Percentiles rank a stretch among this genome's conserved stretches.
These are phyloP conservation scores for Pseudois nayaur DNA, from an alignment of 2,113 vertebrate genomes.

Conservation along the genomic window DNA sequence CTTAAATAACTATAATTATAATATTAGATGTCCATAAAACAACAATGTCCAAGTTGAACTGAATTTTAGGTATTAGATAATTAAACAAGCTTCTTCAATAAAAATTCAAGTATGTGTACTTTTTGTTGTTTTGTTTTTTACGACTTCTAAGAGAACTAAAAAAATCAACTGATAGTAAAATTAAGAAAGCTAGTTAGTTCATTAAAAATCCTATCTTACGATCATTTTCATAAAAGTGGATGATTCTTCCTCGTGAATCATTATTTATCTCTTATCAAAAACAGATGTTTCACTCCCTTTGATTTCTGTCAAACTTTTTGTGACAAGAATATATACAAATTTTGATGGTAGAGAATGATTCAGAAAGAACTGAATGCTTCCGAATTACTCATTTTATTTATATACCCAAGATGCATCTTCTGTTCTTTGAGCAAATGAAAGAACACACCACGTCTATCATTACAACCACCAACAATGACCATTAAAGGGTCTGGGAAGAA, in stretches of 20 bases:
- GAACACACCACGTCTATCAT: background rate
- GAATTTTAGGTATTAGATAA: constrained; percentile 7
- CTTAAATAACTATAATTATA: constrained; percentile 38
- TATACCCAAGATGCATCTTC: background rate
- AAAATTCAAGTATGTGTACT: background rate
- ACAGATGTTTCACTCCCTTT: background rate
- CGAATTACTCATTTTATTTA: background rate
- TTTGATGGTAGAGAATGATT: background rate
- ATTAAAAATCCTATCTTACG: background rate
- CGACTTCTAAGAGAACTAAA: background rate
- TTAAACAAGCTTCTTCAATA: background rate
- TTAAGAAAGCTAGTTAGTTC: background rate
- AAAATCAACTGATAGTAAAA: constrained; percentile 23
- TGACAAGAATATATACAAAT: background rate
- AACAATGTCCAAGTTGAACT: constrained; percentile 21
- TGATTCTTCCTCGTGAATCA: background rate
- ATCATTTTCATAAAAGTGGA: background rate
- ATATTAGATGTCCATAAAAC: background rate
- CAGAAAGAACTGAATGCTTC: background rate
- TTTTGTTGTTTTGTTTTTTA: background rate
- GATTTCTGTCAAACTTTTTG: background rate
- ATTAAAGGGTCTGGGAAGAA: background rate
- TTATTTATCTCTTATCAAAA: background rate
- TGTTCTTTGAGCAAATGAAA: background rate
- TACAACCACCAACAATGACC: background rate